phyloP scores from a whole-genome alignment of 2,797 vertebrate species.

The Coranthus polyacanthus region DNA sequence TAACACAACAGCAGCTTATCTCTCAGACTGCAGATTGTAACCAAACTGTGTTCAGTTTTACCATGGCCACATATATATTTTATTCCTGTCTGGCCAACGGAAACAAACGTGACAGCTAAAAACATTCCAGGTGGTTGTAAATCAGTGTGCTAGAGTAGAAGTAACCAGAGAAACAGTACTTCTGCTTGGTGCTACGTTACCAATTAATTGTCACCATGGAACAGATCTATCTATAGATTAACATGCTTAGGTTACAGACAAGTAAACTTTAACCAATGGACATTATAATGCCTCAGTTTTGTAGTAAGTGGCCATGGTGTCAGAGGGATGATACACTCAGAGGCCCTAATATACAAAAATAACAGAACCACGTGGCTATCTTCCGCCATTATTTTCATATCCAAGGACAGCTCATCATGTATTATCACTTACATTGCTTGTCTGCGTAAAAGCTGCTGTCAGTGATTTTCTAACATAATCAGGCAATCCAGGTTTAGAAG shows the following conservation, averaged over 20 bases:
- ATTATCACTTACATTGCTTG: conserved; percentile 7
- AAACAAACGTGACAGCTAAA: conserved; percentile 10
- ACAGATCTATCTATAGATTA: conserved; percentile 7
- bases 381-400: conserved; percentile 4
- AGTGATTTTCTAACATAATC: conserved; percentile 3
- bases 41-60: conserved; percentile 6
- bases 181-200: conserved; percentile 1
- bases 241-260: conserved; percentile 12
- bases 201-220: conserved; percentile 1
- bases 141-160: background rate
- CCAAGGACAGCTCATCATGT: background rate
- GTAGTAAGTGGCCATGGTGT: conserved; percentile 9
- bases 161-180: conserved; percentile 18
- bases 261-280: conserved; percentile 5
- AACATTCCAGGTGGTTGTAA: conserved; percentile 19
- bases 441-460: conserved; percentile 22
- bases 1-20: conserved; percentile 35
- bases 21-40: conserved; percentile 9
- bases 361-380: background rate
- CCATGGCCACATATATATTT: background rate
- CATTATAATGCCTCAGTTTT: conserved; percentile 4
- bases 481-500: background rate
- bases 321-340: background rate
- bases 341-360: conserved; percentile 2
- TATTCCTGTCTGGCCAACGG: conserved; percentile 18